A percentile compares a stretch with the other conserved stretches of the same genome.
phyloP scores from a whole-genome alignment of 1,140 invertebrate species.

The Belonocnema kinseyi region DNA sequence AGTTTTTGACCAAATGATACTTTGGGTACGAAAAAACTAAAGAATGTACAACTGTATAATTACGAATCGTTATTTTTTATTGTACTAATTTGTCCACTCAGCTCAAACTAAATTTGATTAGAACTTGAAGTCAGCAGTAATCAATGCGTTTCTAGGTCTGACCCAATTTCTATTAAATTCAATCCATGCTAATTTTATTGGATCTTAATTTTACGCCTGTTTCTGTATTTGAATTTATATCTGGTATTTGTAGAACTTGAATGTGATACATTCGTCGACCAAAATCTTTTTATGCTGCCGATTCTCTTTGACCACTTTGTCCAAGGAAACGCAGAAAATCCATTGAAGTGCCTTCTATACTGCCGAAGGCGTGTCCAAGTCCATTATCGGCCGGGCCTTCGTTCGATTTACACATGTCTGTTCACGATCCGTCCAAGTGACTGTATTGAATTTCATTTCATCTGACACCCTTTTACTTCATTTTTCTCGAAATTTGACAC shows the following conservation, averaged over 20 bases:
- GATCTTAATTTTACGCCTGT: background rate
- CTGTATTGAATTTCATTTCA: constrained; percentile 5
- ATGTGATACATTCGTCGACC: background rate
- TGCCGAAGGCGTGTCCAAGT: constrained; percentile 17
- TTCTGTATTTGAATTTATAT: background rate
- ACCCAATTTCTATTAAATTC: constrained; percentile 1
- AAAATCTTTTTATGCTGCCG: background rate
- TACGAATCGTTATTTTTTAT: too few relatives aligned
- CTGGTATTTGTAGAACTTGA: background rate
- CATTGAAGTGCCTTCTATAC: constrained; percentile 9
- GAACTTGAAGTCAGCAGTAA: too few relatives aligned
- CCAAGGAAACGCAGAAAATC: constrained; percentile 13
- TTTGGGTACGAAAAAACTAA: too few relatives aligned
- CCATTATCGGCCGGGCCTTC: constrained; percentile 1
- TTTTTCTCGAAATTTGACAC: too few relatives aligned
- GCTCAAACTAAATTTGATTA: too few relatives aligned
- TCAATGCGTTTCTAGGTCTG: background rate
- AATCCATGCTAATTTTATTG: background rate
- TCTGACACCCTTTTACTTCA: too few relatives aligned
- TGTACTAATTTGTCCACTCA: too few relatives aligned
- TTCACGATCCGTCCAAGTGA: background rate
- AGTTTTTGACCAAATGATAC: too few relatives aligned
- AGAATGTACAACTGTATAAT: too few relatives aligned
- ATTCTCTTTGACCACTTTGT: background rate
- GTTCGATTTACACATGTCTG: constrained; percentile 19